Percentiles rank a stretch among this genome's conserved stretches.
These are phyloP conservation scores for Hyposoter didymator DNA, from an alignment of 2,888 invertebrate species.

Conservation along the genomic window DNA sequence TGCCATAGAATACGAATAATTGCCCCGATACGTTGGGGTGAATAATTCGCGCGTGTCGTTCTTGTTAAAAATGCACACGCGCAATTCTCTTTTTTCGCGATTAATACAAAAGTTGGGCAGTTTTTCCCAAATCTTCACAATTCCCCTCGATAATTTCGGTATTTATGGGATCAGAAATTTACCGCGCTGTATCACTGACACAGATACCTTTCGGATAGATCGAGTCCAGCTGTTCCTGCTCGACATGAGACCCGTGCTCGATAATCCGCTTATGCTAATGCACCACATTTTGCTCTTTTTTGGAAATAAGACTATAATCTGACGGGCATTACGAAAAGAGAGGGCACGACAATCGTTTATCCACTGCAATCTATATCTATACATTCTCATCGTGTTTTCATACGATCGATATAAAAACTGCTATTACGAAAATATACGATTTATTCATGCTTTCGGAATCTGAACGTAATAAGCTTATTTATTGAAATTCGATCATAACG, in stretches of 20 bases:
- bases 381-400: not conserved
- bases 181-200: slow-evolving; percentile 71
- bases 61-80: slow-evolving; percentile 35
- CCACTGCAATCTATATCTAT: slow-evolving; percentile 57
- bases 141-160: slow-evolving; percentile 80
- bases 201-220: slow-evolving; percentile 81
- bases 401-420: slow-evolving; percentile 59
- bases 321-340: slow-evolving; percentile 53
- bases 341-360: slow-evolving; percentile 76
- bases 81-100: slow-evolving; percentile 19
- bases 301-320: slow-evolving; percentile 72
- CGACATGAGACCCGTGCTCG: slow-evolving; percentile 71
- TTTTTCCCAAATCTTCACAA: slow-evolving; percentile 63
- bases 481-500: not conserved
- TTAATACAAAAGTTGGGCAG: slow-evolving; percentile 38
- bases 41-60: slow-evolving; percentile 45
- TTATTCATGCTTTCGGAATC: slow-evolving; percentile 36
- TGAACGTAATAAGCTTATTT: slow-evolving; percentile 71
- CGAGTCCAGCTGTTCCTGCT: slow-evolving; percentile 77
- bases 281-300: slow-evolving; percentile 82
- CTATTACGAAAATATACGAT: slow-evolving; percentile 7
- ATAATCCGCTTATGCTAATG: slow-evolving; percentile 82
- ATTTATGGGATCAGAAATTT: slow-evolving; percentile 82
- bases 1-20: not conserved
- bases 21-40: not conserved